Conservation (phyloP, 2,113 vertebrate genomes). For the Egretta garzetta region DNA sequence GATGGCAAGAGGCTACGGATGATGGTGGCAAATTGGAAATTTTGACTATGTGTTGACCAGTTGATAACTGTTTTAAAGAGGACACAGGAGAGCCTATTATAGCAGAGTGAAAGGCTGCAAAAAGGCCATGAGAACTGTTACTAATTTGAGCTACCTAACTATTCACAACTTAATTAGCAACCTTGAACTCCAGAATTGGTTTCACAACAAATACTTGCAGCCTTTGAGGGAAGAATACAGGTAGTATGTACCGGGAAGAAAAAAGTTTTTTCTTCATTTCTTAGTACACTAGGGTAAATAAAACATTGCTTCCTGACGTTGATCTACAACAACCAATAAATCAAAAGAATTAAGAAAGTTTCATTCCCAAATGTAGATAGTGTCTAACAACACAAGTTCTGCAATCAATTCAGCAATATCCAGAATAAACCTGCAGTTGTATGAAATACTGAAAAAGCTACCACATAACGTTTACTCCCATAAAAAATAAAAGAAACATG, state of each 20-base stretch:
- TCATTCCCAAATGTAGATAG: neutral
- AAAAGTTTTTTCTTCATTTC: neutral
- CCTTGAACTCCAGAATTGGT: neutral
- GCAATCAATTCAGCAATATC: neutral
- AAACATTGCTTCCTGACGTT: neutral
- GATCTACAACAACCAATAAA: neutral
- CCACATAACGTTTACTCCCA: neutral
- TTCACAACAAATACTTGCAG: neutral
- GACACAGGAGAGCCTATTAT: neutral
- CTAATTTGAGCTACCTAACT: neutral
- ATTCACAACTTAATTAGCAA: neutral
- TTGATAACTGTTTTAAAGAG: neutral
- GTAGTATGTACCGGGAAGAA: fast-evolving
- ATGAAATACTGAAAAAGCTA: neutral
- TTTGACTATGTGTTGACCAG: neutral
- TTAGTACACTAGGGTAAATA: neutral
- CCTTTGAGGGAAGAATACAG: neutral
- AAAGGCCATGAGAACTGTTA: neutral
- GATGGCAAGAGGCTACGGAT: neutral
- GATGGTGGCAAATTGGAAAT: neutral
- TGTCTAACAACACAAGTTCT: neutral
- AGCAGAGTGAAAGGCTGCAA: neutral
- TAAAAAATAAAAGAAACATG: neutral
- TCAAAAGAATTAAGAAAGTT: neutral
- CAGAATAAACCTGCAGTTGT: neutral